Percentiles rank a stretch among this genome's conserved stretches.
Evolutionary conservation across 2,888 invertebrate species (phyloP).

Genomic region (Ametastegia equiseti): DNA sequence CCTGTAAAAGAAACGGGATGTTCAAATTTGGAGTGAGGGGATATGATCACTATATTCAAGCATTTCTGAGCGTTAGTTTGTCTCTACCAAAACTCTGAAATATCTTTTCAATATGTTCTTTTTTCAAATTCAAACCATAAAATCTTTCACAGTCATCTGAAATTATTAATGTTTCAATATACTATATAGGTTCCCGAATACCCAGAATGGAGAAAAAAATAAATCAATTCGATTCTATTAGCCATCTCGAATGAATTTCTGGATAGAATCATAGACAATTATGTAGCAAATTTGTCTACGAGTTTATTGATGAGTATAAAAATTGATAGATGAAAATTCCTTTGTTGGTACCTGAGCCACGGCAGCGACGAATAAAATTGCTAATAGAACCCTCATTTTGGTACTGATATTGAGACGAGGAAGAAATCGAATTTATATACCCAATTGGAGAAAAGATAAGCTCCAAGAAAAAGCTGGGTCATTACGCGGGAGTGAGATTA

Average conservation of each 20-base stretch:
- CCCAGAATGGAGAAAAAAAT: too few relatives aligned
- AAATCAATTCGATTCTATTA: too few relatives aligned
- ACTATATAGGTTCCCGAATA: too few relatives aligned
- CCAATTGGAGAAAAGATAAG: background rate
- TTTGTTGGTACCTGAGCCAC: slow-evolving; percentile 46
- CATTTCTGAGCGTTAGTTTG: background rate
- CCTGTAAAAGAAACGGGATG: background rate
- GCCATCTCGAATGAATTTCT: too few relatives aligned
- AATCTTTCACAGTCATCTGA: background rate
- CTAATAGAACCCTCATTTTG: slow-evolving; percentile 34
- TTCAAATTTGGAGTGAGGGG: background rate
- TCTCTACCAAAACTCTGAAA: background rate
- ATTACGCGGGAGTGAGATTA: background rate
- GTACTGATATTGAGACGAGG: background rate
- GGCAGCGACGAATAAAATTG: slow-evolving; percentile 6
- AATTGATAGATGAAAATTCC: background rate
- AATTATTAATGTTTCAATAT: too few relatives aligned
- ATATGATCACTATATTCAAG: too few relatives aligned
- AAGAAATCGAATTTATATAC: background rate
- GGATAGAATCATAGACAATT: too few relatives aligned
- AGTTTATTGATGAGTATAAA: background rate
- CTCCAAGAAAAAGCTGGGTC: background rate
- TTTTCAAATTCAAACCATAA: background rate
- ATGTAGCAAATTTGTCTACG: background rate
- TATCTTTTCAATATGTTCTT: background rate